These are phyloP conservation scores for Formica selysi DNA, from an alignment of 1,140 invertebrate genomes.

Conservation along the genomic window DNA sequence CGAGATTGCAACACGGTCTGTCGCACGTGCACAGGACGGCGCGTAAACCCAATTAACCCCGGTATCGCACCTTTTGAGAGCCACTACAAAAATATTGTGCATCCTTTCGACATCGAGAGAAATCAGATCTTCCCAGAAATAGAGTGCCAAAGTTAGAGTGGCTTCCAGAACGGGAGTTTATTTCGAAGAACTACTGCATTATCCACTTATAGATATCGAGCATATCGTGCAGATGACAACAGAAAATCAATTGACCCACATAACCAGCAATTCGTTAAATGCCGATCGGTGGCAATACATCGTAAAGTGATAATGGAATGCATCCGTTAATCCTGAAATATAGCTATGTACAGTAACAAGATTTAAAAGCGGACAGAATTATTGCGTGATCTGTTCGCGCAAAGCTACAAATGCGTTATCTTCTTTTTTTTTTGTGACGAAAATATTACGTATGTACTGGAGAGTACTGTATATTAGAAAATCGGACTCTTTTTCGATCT, in stretches of 20 bases:
- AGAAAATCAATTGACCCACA: conserved; percentile 58
- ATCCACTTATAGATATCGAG: conserved; percentile 47
- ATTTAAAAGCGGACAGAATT: neutral
- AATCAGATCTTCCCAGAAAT: conserved; percentile 46
- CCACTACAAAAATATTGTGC: conserved; percentile 49
- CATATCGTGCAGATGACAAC: conserved; percentile 8
- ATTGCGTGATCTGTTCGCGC: neutral
- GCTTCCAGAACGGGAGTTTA: conserved; percentile 36
- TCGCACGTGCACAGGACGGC: neutral
- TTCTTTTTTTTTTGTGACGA: neutral
- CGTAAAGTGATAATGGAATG: conserved; percentile 25
- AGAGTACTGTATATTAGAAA: neutral
- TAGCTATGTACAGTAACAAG: neutral
- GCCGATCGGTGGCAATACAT: neutral
- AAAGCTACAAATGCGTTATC: neutral
- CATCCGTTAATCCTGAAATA: conserved; percentile 1
- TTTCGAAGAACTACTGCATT: conserved; percentile 30
- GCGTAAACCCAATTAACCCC: conserved; percentile 42
- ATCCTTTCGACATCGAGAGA: neutral
- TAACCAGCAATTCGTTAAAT: conserved; percentile 66
- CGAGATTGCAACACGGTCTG: conserved; percentile 6
- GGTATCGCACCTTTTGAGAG: conserved; percentile 3
- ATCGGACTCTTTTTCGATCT: neutral
- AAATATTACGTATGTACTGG: neutral
- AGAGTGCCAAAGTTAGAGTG: conserved; percentile 29